These are phyloP conservation scores for Ennomos fuscantarius DNA, from an alignment of 2,888 invertebrate species.

Conservation along the genomic window DNA sequence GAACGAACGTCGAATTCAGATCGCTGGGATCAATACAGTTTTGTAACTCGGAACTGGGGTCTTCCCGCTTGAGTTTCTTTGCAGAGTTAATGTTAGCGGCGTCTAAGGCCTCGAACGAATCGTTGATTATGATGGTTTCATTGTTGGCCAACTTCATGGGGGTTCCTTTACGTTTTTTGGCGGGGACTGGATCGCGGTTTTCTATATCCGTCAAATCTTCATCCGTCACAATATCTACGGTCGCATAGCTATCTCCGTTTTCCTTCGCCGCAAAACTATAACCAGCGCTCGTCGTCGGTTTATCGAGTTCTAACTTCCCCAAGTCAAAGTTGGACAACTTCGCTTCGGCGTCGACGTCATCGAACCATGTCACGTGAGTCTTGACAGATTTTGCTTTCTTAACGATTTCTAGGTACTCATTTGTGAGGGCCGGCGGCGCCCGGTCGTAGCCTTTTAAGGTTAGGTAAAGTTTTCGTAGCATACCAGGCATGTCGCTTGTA, in stretches of 20 bases:
- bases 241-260: slow-evolving; percentile 44
- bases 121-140: slow-evolving; percentile 75
- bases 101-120: slow-evolving; percentile 71
- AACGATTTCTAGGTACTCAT: slow-evolving; percentile 85
- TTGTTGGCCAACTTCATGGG: slow-evolving; percentile 70
- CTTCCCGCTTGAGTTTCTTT: slow-evolving; percentile 68
- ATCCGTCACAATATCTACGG: slow-evolving; percentile 63
- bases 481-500: slow-evolving; percentile 78
- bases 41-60: slow-evolving; percentile 53
- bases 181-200: slow-evolving; percentile 54
- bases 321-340: slow-evolving; percentile 67
- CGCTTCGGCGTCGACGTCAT: slow-evolving; percentile 62
- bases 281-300: slow-evolving; percentile 57
- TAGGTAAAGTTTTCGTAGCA: slow-evolving; percentile 85
- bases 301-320: slow-evolving; percentile 63
- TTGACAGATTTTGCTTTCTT: slow-evolving; percentile 85
- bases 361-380: slow-evolving; percentile 85
- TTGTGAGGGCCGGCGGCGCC: slow-evolving; percentile 82
- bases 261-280: slow-evolving; percentile 44
- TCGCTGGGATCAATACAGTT: slow-evolving; percentile 69
- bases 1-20: slow-evolving; percentile 77
- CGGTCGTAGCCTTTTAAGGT: slow-evolving; percentile 86
- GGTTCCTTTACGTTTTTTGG: slow-evolving; percentile 72
- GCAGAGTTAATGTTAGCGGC: slow-evolving; percentile 64
- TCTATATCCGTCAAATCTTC: slow-evolving; percentile 70